Conservation (phyloP, 2,797 vertebrate genomes). For the Limosa lapponica region DNA sequence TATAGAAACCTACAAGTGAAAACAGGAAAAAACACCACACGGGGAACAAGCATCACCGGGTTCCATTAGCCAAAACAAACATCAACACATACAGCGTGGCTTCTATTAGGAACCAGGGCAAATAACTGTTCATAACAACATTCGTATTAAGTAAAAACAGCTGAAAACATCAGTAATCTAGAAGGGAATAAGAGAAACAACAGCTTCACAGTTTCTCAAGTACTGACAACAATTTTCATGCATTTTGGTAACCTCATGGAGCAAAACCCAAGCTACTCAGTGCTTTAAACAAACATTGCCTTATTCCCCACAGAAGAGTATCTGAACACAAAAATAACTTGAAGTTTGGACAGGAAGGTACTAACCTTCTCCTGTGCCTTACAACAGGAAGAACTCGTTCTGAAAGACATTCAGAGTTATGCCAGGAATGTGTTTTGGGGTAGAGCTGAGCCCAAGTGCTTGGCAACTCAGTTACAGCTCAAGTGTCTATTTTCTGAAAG, state of each 20-base stretch:
- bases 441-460: not conserved
- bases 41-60: not conserved
- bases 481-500: not conserved
- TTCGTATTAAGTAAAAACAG: not conserved
- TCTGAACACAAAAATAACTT: not conserved
- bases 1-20: not conserved
- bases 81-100: not conserved
- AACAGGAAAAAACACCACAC: not conserved
- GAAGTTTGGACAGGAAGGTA: not conserved
- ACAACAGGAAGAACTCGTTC: not conserved
- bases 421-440: not conserved
- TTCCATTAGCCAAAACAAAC: constrained; percentile 5
- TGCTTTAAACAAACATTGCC: not conserved
- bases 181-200: not conserved
- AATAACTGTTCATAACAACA: not conserved
- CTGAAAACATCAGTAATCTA: not conserved
- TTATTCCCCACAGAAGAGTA: not conserved
- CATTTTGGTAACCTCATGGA: not conserved
- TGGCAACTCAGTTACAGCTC: not conserved
- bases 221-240: not conserved
- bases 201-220: not conserved
- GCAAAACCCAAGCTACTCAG: not conserved
- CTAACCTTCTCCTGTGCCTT: not conserved
- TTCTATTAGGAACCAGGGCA: not conserved
- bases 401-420: not conserved